A percentile compares a stretch with the other conserved stretches of the same genome.
Evolutionary conservation across 2,888 invertebrate species (phyloP).

Genomic region (Caenorhabditis uteleia): DNA sequence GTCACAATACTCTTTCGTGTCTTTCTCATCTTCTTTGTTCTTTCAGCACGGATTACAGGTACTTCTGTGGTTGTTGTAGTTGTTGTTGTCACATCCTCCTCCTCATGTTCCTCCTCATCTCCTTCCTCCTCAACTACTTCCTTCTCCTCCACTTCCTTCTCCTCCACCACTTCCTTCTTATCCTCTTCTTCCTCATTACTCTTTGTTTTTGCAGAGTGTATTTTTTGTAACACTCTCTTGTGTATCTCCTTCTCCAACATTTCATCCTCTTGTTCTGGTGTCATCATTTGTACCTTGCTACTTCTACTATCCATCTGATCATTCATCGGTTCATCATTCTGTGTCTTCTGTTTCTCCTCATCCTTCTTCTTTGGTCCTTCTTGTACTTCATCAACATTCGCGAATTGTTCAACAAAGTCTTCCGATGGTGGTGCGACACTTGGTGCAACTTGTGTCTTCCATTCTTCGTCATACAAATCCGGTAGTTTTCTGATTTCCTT

Average conservation of each 20-base stretch:
- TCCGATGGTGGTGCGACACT: conserved; percentile 32
- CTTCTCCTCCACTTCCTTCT: conserved; percentile 3
- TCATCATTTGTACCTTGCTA: conserved; percentile 26
- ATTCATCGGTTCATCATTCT: conserved; percentile 34
- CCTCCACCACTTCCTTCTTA: conserved; percentile 7
- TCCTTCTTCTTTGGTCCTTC: conserved; percentile 13
- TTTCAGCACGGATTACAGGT: conserved; percentile 16
- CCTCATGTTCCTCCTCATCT: conserved; percentile 2
- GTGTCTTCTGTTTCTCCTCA: conserved; percentile 9
- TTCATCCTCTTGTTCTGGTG: conserved; percentile 22
- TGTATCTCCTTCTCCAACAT: conserved; percentile 28
- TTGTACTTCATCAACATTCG: conserved; percentile 30
- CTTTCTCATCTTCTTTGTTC: conserved; percentile 19
- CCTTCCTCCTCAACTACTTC: conserved; percentile 14
- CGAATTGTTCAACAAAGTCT: conserved; percentile 31
- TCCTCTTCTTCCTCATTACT: conserved; percentile 3
- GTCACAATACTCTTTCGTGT: conserved; percentile 29
- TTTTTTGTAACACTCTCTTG: conserved; percentile 24
- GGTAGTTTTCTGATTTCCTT: conserved; percentile 30
- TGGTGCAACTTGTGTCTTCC: conserved; percentile 31
- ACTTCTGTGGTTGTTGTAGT: conserved; percentile 14
- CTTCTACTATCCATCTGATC: conserved; percentile 19
- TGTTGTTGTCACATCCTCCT: conserved; percentile 16
- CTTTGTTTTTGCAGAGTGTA: conserved; percentile 16
- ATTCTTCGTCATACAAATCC: conserved; percentile 32